Evolutionary conservation across 2,888 invertebrate genomes (phyloP).

Genomic region (Drosophila sordidula): DNA sequence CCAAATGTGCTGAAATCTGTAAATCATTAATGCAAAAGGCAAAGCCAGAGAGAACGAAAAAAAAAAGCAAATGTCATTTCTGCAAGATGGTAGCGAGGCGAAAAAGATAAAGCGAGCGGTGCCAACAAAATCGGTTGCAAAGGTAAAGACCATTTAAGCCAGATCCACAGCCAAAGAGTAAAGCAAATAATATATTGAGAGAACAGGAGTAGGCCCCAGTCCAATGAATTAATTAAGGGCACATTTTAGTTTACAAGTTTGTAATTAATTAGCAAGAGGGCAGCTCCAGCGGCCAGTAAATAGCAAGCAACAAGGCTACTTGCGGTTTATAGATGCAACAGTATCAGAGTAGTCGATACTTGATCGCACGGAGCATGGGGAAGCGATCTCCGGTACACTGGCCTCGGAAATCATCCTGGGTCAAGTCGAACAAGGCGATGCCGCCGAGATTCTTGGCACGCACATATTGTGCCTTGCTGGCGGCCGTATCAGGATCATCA

Average conservation of each 20-base stretch:
- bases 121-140: conserved; percentile 63
- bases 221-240: conserved; percentile 77
- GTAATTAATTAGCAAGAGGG: conserved; percentile 78
- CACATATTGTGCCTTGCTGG: conserved; percentile 90
- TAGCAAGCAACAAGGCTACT: not conserved
- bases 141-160: conserved; percentile 72
- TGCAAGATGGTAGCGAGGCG: conserved; percentile 71
- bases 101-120: conserved; percentile 67
- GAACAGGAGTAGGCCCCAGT: conserved; percentile 18
- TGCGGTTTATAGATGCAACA: conserved; percentile 9
- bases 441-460: conserved; percentile 92
- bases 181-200: conserved; percentile 12
- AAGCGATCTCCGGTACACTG: conserved; percentile 92
- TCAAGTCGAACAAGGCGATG: conserved; percentile 90
- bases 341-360: conserved; percentile 86
- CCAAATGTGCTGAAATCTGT: conserved; percentile 57
- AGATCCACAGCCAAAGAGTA: conserved; percentile 21
- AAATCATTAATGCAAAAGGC: conserved; percentile 47
- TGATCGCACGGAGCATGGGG: conserved; percentile 91
- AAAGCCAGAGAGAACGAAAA: conserved; percentile 13
- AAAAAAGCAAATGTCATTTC: conserved; percentile 65
- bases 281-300: too few relatives aligned
- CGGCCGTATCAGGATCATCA: conserved; percentile 93
- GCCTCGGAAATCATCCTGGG: conserved; percentile 93
- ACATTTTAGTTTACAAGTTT: conserved; percentile 75